Evolutionary conservation across 2,113 vertebrate species (phyloP).

Genomic region (Semnornis frantzii): DNA sequence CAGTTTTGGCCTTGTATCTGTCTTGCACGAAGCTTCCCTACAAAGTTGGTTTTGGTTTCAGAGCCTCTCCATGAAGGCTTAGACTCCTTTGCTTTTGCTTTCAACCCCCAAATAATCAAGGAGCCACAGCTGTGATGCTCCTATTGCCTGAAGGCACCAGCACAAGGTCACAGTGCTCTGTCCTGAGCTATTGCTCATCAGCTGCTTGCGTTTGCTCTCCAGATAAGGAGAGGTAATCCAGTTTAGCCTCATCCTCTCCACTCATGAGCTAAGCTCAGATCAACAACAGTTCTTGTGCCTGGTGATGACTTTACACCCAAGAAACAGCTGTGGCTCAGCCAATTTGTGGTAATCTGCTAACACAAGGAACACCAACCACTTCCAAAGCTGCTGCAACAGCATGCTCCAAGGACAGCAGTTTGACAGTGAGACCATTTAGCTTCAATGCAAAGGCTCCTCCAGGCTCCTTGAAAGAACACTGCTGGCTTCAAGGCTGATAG

Average conservation of each 20-base stretch:
- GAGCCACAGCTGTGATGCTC: neutral
- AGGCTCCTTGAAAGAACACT: neutral
- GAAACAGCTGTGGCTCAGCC: neutral
- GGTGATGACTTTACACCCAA: rapidly evolving
- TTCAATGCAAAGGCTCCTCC: neutral
- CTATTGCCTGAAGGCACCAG: neutral
- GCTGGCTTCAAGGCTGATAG: neutral
- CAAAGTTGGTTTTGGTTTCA: neutral
- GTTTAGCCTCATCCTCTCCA: neutral
- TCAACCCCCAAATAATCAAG: neutral
- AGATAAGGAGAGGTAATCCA: neutral
- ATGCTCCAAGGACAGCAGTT: neutral
- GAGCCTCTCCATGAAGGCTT: neutral
- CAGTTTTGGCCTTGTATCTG: neutral
- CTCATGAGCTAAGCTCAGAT: neutral
- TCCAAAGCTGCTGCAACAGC: neutral
- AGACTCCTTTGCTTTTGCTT: neutral
- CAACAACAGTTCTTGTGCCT: neutral
- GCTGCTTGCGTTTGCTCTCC: neutral
- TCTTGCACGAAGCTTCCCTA: neutral
- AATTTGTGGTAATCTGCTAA: slow-evolving; percentile 16
- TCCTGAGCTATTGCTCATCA: neutral
- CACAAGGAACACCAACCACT: neutral
- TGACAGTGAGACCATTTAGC: neutral
- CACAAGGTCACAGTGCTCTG: neutral